Conservation (phyloP, 2,113 vertebrate genomes). For the Tachysurus vachellii region DNA sequence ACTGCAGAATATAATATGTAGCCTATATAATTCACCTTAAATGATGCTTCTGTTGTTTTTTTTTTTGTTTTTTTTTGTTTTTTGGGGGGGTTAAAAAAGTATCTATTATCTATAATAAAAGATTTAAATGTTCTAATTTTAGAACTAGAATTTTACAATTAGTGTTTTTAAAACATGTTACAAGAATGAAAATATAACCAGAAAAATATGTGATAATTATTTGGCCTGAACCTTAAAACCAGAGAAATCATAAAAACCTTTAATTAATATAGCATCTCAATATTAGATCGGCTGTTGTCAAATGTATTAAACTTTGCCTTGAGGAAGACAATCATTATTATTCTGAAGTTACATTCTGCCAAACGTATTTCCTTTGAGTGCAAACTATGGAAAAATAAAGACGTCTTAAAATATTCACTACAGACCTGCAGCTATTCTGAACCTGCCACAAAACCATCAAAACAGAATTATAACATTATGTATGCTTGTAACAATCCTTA, state of each 20-base stretch:
- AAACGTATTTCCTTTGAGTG: not conserved
- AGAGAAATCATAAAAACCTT: not conserved
- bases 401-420: not conserved
- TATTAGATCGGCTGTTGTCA: not conserved
- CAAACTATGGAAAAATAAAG: not conserved
- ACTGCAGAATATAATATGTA: not conserved
- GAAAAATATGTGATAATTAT: not conserved
- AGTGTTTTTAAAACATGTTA: not conserved
- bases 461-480: not conserved
- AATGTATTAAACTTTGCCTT: slow-evolving; percentile 14
- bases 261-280: not conserved
- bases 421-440: not conserved
- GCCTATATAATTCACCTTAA: not conserved
- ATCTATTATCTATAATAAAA: not conserved
- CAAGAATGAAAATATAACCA: not conserved
- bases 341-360: not conserved
- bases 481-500: not conserved
- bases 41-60: not conserved
- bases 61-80: not conserved
- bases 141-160: not conserved
- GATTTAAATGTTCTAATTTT: not conserved
- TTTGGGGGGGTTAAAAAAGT: too few species aligned
- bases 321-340: slow-evolving; percentile 15
- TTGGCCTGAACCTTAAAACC: not conserved
- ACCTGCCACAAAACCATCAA: not conserved